These are phyloP conservation scores for Xenopus tropicalis DNA, from an alignment of 2,113 vertebrate species.

Conservation along the genomic window UCB_Xtro_10.0 CM004446.2:103489501-103490000, in stretches of 20 bases:
- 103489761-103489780: slow-evolving; percentile 91
- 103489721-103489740: slow-evolving; percentile 84
- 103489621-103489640: slow-evolving; percentile 61
- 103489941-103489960: too few species aligned
- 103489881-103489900: too few species aligned
- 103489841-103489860: too few species aligned
- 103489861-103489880: too few species aligned
- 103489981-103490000: too few species aligned
- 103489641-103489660: slow-evolving; percentile 44
- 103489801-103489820: slow-evolving; percentile 78
- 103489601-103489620: slow-evolving; percentile 55
- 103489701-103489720: slow-evolving; percentile 61
- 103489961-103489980: too few species aligned
- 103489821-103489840: too few species aligned
- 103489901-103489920: too few species aligned
- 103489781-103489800: slow-evolving; percentile 93
- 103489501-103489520: too few species aligned
- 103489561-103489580: slow-evolving; percentile 82
- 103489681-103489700: neutral
- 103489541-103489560: slow-evolving; percentile 90
- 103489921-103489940: too few species aligned
- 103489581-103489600: slow-evolving; percentile 85
- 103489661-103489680: neutral
- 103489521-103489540: too few species aligned
- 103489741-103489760: slow-evolving; percentile 91